Percentiles rank a stretch among this genome's conserved stretches.
Conservation (phyloP, 2,113 vertebrate species). For the Seriola rivoliana region DNA sequence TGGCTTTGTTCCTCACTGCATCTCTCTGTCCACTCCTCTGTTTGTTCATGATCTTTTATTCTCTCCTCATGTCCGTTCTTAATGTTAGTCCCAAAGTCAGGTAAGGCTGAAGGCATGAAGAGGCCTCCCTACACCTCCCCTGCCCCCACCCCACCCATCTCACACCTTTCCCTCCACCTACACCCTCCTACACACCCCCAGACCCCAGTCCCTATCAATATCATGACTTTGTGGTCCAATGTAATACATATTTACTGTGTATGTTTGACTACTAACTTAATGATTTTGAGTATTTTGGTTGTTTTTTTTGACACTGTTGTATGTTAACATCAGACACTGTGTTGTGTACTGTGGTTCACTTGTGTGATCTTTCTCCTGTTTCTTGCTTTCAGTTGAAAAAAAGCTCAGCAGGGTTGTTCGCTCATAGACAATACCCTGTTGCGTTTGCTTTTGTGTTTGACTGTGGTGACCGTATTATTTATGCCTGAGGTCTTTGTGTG, state of each 20-base stretch:
- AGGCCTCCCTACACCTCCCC: constrained; percentile 19
- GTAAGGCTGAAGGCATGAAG: constrained; percentile 90
- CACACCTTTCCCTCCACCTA: background rate
- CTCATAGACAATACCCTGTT: constrained; percentile 21
- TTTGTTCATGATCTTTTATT: constrained; percentile 74
- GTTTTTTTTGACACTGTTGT: constrained; percentile 18
- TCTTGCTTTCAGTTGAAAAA: constrained; percentile 47
- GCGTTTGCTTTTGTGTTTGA: constrained; percentile 50
- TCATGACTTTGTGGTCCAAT: constrained; percentile 44
- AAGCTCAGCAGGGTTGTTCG: constrained; percentile 9
- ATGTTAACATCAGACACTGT: constrained; percentile 25
- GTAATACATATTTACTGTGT: constrained; percentile 45
- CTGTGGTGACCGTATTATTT: constrained; percentile 36
- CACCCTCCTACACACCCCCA: constrained; percentile 8
- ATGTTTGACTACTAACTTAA: constrained; percentile 54
- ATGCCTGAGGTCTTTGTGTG: constrained; percentile 52
- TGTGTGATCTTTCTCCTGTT: constrained; percentile 42
- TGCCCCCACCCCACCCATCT: constrained; percentile 1
- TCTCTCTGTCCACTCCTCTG: constrained; percentile 83
- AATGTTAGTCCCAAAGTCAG: constrained; percentile 98
- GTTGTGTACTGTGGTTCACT: constrained; percentile 42
- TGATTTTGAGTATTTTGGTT: constrained; percentile 22
- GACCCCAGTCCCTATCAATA: constrained; percentile 26
- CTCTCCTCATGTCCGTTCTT: constrained; percentile 86
- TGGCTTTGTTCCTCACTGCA: constrained; percentile 84